These are phyloP conservation scores for Macrotus californicus DNA, from an alignment of 2,113 vertebrate species.

Conservation along the genomic window DNA sequence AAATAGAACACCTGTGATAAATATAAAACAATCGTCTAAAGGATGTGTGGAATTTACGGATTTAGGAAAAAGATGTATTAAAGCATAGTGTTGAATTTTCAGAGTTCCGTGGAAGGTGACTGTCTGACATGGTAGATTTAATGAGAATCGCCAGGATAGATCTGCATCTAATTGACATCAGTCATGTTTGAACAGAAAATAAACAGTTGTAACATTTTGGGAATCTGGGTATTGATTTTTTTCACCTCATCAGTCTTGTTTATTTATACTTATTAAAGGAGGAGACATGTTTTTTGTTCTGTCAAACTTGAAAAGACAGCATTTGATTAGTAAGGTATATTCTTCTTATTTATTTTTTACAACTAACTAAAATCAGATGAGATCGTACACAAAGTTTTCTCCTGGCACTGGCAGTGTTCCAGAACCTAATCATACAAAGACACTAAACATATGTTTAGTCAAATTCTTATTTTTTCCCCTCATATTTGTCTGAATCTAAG, in stretches of 20 bases:
- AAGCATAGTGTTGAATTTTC: conserved; percentile 33
- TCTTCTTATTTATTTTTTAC: conserved; percentile 30
- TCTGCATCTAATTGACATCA: conserved; percentile 77
- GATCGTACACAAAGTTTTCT: conserved; percentile 1
- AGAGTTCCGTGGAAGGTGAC: conserved; percentile 58
- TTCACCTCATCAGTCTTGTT: conserved; percentile 75
- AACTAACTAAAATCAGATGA: conserved; percentile 62
- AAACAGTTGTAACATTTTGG: conserved; percentile 75
- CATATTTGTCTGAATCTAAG: conserved; percentile 13
- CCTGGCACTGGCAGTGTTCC: conserved; percentile 32
- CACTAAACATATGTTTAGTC: conserved; percentile 49
- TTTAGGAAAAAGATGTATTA: background rate
- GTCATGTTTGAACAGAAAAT: conserved; percentile 73
- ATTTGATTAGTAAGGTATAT: conserved; percentile 50
- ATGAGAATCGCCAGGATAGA: conserved; percentile 74
- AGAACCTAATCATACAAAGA: conserved; percentile 59
- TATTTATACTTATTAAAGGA: conserved; percentile 78
- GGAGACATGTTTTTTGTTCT: conserved; percentile 70
- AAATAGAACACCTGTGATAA: background rate
- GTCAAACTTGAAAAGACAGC: conserved; percentile 63
- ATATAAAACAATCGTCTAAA: conserved; percentile 6
- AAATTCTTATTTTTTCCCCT: background rate
- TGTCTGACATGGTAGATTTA: conserved; percentile 70
- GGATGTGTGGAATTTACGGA: background rate
- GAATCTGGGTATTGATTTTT: conserved; percentile 74